Evolutionary conservation across 1,140 invertebrate species (phyloP).

Genomic region (Melanaphis sacchari): DNA sequence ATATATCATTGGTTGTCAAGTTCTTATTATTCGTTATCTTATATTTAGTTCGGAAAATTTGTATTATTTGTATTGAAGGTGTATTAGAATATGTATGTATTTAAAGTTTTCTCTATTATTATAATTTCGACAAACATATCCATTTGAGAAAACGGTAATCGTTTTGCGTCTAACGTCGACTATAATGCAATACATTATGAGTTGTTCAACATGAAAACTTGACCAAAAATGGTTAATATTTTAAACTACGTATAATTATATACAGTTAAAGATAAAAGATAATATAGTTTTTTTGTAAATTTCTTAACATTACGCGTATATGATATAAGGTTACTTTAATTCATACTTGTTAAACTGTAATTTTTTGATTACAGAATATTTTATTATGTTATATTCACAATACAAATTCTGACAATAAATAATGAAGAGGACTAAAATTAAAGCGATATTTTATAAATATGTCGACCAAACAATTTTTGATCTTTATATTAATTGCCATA

Average conservation of each 20-base stretch:
- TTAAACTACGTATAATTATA: too few species aligned
- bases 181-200: too few species aligned
- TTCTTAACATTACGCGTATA: neutral
- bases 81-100: neutral
- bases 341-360: neutral
- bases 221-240: neutral
- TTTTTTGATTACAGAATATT: neutral
- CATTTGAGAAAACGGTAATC: neutral
- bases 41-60: neutral
- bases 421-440: neutral
- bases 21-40: neutral
- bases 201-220: too few species aligned
- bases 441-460: neutral
- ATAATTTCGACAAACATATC: neutral
- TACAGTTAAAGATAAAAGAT: too few species aligned
- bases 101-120: neutral
- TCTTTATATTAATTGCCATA: neutral
- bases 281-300: neutral
- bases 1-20: neutral
- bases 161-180: too few species aligned
- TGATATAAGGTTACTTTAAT: neutral
- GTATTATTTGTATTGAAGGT: neutral
- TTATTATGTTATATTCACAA: neutral
- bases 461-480: neutral
- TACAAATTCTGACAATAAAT: neutral